phyloP scores from a whole-genome alignment of 2,888 invertebrate species.

The Branchipolynoe longqiensis region DNA sequence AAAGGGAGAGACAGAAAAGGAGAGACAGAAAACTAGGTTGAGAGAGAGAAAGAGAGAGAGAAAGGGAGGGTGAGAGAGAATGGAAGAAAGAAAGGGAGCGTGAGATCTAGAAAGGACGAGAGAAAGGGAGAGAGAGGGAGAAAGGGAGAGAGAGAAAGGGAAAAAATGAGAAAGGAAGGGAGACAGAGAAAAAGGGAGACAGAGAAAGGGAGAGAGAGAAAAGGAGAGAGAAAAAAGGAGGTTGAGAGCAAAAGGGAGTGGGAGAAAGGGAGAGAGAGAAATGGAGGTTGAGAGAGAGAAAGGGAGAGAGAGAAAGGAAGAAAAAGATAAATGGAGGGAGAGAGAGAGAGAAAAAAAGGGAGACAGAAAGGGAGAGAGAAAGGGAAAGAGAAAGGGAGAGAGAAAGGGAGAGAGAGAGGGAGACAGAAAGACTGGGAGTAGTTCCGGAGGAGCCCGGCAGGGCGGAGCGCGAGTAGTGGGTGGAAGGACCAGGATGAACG shows the following conservation, averaged over 20 bases:
- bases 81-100: background rate
- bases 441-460: too few relatives aligned
- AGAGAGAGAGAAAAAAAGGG: background rate
- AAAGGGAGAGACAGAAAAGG: too few relatives aligned
- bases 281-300: background rate
- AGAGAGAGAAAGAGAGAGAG: too few relatives aligned
- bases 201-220: background rate
- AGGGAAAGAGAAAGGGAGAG: conserved; percentile 14
- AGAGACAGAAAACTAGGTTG: too few relatives aligned
- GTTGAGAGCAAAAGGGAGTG: background rate
- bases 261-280: background rate
- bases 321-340: background rate
- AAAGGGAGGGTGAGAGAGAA: too few relatives aligned
- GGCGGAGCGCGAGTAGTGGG: too few relatives aligned
- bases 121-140: background rate
- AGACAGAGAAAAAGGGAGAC: background rate
- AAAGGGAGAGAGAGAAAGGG: background rate
- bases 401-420: background rate
- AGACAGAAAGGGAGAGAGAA: background rate
- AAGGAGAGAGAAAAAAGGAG: background rate
- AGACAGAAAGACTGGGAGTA: background rate
- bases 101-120: background rate
- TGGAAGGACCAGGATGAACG: too few relatives aligned
- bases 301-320: background rate
- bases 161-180: background rate